Evolutionary conservation across 2,113 vertebrate species (phyloP).

Genomic region (Cyrtonyx montezumae): DNA sequence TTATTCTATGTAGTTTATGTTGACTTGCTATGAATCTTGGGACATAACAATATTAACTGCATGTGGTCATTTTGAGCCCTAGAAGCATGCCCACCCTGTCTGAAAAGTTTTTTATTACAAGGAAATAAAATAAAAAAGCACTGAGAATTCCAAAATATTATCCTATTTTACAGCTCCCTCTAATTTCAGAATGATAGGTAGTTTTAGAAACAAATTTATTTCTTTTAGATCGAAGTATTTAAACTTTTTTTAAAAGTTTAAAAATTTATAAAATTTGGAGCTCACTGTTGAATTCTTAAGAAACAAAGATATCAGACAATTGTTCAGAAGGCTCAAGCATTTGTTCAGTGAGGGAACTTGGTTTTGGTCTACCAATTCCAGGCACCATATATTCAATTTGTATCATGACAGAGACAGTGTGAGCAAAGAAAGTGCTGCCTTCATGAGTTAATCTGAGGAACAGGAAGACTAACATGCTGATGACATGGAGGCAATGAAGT

Average conservation of each 20-base stretch:
- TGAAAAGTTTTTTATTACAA: not conserved
- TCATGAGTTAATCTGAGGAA: conserved; percentile 56
- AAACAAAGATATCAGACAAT: not conserved
- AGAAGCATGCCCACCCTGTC: not conserved
- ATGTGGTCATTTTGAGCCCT: conserved; percentile 37
- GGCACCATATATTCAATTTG: not conserved
- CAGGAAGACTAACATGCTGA: conserved; percentile 55
- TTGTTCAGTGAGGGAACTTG: not conserved
- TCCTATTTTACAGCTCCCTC: not conserved
- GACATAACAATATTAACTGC: conserved; percentile 39
- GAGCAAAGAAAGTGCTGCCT: conserved; percentile 32
- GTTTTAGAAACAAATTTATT: not conserved
- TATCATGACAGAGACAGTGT: conserved; percentile 8
- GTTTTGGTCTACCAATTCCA: not conserved
- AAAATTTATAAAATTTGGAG: not conserved
- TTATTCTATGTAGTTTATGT: conserved; percentile 54
- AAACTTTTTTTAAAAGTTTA: too few species aligned
- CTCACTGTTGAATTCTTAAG: not conserved
- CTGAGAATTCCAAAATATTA: not conserved
- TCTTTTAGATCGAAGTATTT: not conserved
- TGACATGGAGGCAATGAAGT: conserved; percentile 67
- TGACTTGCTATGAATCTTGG: conserved; percentile 55
- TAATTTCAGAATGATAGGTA: not conserved
- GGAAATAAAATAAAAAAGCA: conserved; percentile 39
- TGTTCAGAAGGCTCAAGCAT: not conserved